These are phyloP conservation scores for Pyrrhosoma nymphula DNA, from an alignment of 2,888 invertebrate species.

Conservation along the genomic window DNA sequence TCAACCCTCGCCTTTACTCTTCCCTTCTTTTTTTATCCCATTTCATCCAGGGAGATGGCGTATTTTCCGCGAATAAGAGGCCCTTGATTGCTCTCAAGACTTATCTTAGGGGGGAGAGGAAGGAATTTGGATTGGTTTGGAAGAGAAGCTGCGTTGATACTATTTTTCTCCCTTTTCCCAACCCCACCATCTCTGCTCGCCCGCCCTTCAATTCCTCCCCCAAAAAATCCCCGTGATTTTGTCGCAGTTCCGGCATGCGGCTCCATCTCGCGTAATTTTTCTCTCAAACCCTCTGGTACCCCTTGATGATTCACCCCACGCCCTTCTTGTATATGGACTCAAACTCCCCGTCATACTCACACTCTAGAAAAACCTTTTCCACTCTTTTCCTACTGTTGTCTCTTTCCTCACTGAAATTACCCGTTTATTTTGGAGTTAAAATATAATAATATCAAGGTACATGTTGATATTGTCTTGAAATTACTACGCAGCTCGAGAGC, in stretches of 20 bases:
- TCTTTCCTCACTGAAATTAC: not conserved
- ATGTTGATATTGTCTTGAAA: not conserved
- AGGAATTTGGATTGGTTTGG: not conserved
- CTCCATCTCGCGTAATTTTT: not conserved
- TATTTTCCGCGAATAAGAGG: conserved; percentile 1
- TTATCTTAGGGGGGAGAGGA: not conserved
- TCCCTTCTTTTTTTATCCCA: not conserved
- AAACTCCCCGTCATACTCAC: not conserved
- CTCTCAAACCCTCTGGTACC: not conserved
- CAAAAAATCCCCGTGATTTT: not conserved
- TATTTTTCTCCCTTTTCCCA: not conserved
- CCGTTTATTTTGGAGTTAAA: not conserved
- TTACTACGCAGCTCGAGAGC: too few species aligned
- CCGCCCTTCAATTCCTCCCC: too few species aligned
- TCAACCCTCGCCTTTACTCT: not conserved
- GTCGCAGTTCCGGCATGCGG: not conserved
- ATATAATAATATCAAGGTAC: not conserved
- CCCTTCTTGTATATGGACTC: not conserved
- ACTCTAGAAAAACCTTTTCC: not conserved
- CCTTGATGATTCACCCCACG: not conserved
- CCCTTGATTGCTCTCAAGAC: conserved; percentile 12
- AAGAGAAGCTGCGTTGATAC: not conserved
- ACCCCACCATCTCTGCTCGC: not conserved
- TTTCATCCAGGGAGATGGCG: not conserved
- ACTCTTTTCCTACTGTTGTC: not conserved